Percentiles rank a stretch among this genome's conserved stretches.
Conservation (phyloP, 2,888 invertebrate genomes). For the Apodemia zela region DNA sequence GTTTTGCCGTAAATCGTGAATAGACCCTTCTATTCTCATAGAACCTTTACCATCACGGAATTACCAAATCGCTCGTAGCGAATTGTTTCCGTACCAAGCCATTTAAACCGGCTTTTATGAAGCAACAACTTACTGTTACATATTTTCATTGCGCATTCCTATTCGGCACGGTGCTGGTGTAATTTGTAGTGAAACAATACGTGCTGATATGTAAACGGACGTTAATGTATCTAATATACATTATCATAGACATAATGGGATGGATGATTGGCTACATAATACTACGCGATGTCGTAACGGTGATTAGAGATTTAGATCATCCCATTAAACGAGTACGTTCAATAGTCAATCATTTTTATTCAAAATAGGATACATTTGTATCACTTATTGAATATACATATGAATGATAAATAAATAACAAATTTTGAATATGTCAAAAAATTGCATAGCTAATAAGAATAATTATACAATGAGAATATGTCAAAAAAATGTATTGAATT, state of each 20-base stretch:
- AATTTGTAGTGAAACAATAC: constrained; percentile 10
- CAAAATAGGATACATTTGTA: no score
- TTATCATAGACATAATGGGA: neutral
- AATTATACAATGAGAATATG: no score
- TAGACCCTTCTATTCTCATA: neutral
- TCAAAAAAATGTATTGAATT: no score
- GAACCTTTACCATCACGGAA: neutral
- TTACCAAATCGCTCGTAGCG: neutral
- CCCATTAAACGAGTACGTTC: neutral
- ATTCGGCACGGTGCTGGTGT: neutral
- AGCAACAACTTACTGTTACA: constrained; percentile 6
- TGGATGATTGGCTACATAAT: neutral
- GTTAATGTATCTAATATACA: constrained; percentile 1
- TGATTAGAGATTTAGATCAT: neutral
- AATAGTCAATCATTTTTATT: no score
- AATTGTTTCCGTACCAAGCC: constrained; percentile 9
- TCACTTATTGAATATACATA: no score
- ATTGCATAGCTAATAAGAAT: no score
- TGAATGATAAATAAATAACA: no score
- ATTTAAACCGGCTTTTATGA: constrained; percentile 10
- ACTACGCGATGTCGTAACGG: neutral
- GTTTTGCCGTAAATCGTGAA: neutral
- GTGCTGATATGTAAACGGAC: neutral
- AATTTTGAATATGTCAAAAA: no score
- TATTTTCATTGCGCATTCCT: constrained; percentile 15